Evolutionary conservation across 1,140 invertebrate species (phyloP).

Genomic region (Bombus confusus): DNA sequence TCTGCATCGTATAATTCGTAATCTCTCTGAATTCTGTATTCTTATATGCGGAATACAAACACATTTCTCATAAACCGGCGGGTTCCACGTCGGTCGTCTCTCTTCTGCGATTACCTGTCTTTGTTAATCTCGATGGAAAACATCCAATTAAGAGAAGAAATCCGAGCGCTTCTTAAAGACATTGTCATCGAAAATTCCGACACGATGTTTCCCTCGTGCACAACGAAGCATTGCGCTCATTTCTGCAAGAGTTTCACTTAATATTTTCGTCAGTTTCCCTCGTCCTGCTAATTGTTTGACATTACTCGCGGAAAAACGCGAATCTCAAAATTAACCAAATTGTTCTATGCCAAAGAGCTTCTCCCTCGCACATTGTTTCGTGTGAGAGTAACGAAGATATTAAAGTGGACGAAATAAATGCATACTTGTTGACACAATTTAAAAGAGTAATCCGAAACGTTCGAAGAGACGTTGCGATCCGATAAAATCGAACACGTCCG

Average conservation of each 20-base stretch:
- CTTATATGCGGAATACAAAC: background rate
- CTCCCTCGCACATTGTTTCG: no score
- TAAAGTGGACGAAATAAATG: no score
- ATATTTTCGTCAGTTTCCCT: background rate
- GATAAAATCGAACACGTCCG: no score
- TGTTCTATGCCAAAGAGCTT: no score
- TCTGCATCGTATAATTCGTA: background rate
- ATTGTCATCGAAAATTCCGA: background rate
- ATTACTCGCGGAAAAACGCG: no score
- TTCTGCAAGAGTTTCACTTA: no score
- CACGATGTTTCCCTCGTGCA: background rate
- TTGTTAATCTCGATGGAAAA: background rate
- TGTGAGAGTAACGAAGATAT: no score
- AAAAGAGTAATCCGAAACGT: no score
- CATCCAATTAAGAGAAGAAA: background rate
- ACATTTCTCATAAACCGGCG: background rate
- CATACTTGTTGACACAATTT: no score
- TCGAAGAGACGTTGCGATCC: no score
- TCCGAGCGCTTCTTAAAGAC: background rate
- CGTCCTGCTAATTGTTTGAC: background rate
- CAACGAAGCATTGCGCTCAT: background rate
- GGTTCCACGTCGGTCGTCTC: background rate
- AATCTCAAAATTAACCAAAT: no score
- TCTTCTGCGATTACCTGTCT: background rate
- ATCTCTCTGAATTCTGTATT: background rate